These are phyloP conservation scores for Drepanosiphum platanoidis DNA, from an alignment of 2,888 invertebrate genomes.

Conservation along the genomic window DNA sequence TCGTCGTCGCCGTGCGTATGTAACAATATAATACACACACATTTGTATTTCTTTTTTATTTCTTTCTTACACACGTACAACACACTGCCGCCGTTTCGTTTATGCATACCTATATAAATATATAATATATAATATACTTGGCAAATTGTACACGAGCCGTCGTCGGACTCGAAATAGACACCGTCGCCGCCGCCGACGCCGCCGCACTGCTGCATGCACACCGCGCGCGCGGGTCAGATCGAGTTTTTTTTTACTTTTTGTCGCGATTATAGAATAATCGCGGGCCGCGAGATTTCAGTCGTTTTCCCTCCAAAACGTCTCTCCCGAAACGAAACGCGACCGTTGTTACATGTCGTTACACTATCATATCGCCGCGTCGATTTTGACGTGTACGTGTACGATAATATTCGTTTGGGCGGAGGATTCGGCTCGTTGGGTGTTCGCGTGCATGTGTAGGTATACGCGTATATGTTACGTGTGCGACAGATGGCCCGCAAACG, in stretches of 20 bases:
- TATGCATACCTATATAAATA: not conserved
- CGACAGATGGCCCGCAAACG: not conserved
- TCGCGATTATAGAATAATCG: no score
- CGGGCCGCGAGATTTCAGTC: no score
- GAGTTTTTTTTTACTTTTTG: not conserved
- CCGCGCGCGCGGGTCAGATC: not conserved
- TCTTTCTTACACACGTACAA: not conserved
- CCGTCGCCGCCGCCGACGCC: not conserved
- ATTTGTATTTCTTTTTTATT: not conserved
- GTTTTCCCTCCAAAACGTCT: not conserved
- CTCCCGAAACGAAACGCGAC: not conserved
- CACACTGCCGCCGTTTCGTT: not conserved
- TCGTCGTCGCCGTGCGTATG: not conserved
- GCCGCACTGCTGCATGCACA: not conserved
- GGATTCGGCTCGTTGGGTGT: not conserved
- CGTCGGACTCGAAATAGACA: constrained; percentile 34
- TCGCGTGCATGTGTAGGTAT: not conserved
- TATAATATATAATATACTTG: not conserved
- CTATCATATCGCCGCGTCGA: not conserved
- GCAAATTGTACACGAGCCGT: constrained; percentile 4
- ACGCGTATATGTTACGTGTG: no score
- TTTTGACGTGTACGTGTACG: no score
- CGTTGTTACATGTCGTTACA: not conserved
- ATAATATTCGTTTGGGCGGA: not conserved
- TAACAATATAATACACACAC: not conserved